Base-by-base conservation (phyloP, 2,797 vertebrate species). In the Poliocrania exsul region DNA sequence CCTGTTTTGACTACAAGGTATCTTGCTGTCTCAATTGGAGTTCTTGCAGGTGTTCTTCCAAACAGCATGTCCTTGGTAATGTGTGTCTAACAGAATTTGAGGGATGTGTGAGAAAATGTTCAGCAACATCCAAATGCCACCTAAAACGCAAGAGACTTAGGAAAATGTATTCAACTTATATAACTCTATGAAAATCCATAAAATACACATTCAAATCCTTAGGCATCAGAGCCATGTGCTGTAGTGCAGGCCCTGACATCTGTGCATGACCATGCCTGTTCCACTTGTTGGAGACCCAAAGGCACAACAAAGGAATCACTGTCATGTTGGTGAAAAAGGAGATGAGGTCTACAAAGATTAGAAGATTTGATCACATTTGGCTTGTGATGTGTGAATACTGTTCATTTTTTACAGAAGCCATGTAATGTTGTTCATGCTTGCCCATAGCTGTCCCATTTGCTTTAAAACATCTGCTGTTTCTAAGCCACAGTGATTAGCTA, bases 371-470 rank as follows among this genome's bases (percentile, higher is more conserved):
- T 78, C 67, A 23, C 7, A 19, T n/a, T 71, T 85, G 25, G 42
- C 21, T 50, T 67, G 13, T 83, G 69, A n/a, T 57, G 6, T 46
- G 23, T 51, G 25, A 75, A 18, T 26, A 54, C 19, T 6, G 18
- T 17, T 57, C 1, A 1, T 26, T 65, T 73, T 70, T 64, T 58
- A 16, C 28, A 51, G 26, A 69, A 90, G 29, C 33, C n/a, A 4
- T 16, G 15, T 11, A 15, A 0, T 8, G 26, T 8, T 91, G 33
- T n/a, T 66, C 0, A 0, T 77, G 18, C 49, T 61, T 10, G 0
- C 25, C 58, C 16, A 8, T 19, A 67, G 49, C 29, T 82, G 29
- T 40, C 21, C 23, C 16, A 2, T 42, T 57, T 37, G 9, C 51
- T 91, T 84, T 60, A 46, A 70, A 88, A 49, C 18, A 64, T 6